These are phyloP conservation scores for Cosmia trapezina DNA, from an alignment of 2,888 invertebrate genomes.

Conservation along the genomic window DNA sequence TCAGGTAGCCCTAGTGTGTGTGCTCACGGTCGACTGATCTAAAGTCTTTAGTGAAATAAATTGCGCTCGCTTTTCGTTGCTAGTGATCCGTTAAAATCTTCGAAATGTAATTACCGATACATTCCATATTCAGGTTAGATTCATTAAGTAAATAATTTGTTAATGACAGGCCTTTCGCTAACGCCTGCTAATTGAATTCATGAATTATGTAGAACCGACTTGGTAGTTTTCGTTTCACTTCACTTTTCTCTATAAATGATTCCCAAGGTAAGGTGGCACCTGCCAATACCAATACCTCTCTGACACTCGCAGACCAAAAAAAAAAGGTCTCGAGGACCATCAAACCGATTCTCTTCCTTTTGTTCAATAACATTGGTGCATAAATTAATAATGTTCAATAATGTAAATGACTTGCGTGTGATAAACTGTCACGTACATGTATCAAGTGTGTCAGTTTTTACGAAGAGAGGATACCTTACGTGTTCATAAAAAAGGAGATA, in stretches of 20 bases:
- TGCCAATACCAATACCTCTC: background rate
- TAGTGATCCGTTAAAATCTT: conserved; percentile 69
- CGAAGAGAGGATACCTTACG: conserved; percentile 69
- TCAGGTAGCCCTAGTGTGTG: conserved; percentile 21
- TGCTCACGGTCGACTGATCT: conserved; percentile 59
- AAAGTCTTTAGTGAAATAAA: conserved; percentile 59
- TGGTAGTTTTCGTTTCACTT: background rate
- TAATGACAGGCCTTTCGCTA: conserved; percentile 22
- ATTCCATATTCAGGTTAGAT: conserved; percentile 53
- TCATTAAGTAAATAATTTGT: conserved; percentile 54
- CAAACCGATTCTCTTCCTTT: background rate
- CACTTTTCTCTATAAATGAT: background rate
- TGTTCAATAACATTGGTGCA: conserved; percentile 27
- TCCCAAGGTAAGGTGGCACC: background rate
- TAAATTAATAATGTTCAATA: conserved; percentile 66
- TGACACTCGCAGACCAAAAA: background rate
- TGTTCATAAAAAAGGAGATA: conserved; percentile 70
- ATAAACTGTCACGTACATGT: conserved; percentile 65
- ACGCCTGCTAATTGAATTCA: background rate
- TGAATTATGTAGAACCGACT: background rate
- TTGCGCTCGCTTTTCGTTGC: conserved; percentile 60
- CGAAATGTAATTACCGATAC: conserved; percentile 69
- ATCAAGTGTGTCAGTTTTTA: conserved; percentile 65
- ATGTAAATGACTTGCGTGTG: conserved; percentile 67
- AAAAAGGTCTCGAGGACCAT: background rate